Evolutionary conservation across 2,888 invertebrate genomes (phyloP), one percentile per base, ranked within the genome.

Genomic region (Orthosia gothica): DNA sequence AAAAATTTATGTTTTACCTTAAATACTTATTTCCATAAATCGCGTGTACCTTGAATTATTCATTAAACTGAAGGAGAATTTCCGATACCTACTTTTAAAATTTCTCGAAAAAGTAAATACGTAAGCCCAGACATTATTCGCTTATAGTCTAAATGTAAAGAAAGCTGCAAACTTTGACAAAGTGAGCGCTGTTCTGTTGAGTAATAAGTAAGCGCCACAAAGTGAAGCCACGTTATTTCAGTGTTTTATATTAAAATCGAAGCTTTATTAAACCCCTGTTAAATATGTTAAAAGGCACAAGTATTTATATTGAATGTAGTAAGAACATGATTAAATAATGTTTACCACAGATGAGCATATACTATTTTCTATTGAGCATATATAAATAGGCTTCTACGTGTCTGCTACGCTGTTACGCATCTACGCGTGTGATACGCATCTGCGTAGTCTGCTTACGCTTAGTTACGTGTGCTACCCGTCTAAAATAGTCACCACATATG

Each of bases 111-210:
- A 47, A 32, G 12, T 26, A 58, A 79, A 79, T 32, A n/a, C 23
- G 20, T 52, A 32, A 70, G 13, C 40, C 7, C 15, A 16, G 20
- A 54, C 26, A 72, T 67, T 20, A 65, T 58, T 75, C 57, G 40
- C 65, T 66, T 52, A 69, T 23, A 64, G 23, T 68, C 64, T 65
- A 65, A 68, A 18, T 15, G 26, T 58, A 57, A 67, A 23, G 32
- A 70, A 76, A 67, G 23, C 70, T 67, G 23, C 45, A 58, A 70
- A 64, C 18, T 79, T 76, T 74, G 45, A 54, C 59, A 69, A 79
- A 68, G 61, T 65, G 26, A 59, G 20, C 54, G 45, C 57, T 13
- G 76, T 62, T 26, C 47, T n/a, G n/a, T n/a, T 61, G 82, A 82
- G 52, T 64, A 64, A 70, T 70, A 64, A 63, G 57, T 66, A 66